Conservation (phyloP, 1,140 invertebrate genomes). For the Bradysia coprophila region DNA sequence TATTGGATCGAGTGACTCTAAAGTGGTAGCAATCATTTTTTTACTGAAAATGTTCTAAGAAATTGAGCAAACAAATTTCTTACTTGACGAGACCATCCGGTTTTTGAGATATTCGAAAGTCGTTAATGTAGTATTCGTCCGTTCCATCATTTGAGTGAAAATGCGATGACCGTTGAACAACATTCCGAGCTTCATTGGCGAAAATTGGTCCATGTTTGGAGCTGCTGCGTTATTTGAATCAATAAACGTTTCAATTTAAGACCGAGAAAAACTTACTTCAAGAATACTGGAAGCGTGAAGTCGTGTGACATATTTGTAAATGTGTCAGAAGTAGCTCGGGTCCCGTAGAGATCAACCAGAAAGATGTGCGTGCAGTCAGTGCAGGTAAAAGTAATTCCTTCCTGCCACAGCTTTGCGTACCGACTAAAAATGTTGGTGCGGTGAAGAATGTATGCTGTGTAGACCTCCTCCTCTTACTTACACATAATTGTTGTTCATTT, state of each 20-base stretch:
- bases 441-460: too few species aligned
- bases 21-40: background rate
- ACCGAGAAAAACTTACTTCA: too few species aligned
- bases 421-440: too few species aligned
- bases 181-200: constrained; percentile 45
- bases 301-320: constrained; percentile 66
- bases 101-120: constrained; percentile 60
- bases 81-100: constrained; percentile 63
- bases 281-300: constrained; percentile 62
- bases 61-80: background rate
- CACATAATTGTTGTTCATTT: constrained; percentile 21
- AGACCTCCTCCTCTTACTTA: too few species aligned
- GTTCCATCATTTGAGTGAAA: constrained; percentile 59
- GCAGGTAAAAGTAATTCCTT: constrained; percentile 70
- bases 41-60: constrained; percentile 14
- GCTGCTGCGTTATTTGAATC: constrained; percentile 23
- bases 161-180: constrained; percentile 47
- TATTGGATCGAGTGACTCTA: constrained; percentile 54
- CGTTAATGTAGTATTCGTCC: constrained; percentile 71
- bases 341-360: constrained; percentile 66
- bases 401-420: constrained; percentile 80
- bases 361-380: constrained; percentile 69
- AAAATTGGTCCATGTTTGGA: constrained; percentile 47
- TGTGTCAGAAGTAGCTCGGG: constrained; percentile 64
- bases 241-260: background rate